Base-by-base conservation (phyloP, 2,888 invertebrate species). In the Dasypogon diadema region DNA sequence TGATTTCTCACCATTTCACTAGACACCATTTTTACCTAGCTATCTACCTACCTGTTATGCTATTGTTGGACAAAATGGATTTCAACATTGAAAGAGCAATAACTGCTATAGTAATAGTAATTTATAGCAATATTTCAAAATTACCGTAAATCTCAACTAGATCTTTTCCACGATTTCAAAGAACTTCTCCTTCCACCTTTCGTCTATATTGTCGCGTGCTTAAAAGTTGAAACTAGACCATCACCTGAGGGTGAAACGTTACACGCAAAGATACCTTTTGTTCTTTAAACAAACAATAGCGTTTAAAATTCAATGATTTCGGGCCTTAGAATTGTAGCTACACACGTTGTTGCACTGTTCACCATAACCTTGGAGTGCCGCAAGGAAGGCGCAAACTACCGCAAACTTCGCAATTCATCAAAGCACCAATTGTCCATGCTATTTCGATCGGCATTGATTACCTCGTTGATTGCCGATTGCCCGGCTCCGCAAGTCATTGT, bases 401-500 rank as follows among this genome's bases (percentile, higher is more conserved):
- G 2, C 18, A 60, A 60, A 60, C 34, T 60, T 60, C 37, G 60
- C 60, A 60, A 60, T 60, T 60, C 60, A 60, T 60, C 60, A 60
- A 37, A 60, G 60, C 37, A 34, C 12, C 60, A 60, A 60, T 60
- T 60, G 60, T 60, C 37, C 60, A 60, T 42, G 60, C 34, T 37
- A 22, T 37, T 42, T n/a, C 60, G 60, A 60, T 60, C 60, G 60
- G 60, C 60, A 60, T 60, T 60, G 60, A 60, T 60, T 60, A 60
- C 60, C 60, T 37, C 60, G 37, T 60, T 60, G 60, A 60, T 60
- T 60, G 60, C 60, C 60, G 60, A 37, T 30, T 18, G 60, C 30
- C 3, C n/a, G 18, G 37, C 24, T 42, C 16, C 60, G 34, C 60
- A 12, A 60, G 37, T 60, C 60, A 34, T 60, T 42, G 60, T 22